Conservation (phyloP, 1,140 invertebrate genomes). For the Hycleus phaleratus region DNA sequence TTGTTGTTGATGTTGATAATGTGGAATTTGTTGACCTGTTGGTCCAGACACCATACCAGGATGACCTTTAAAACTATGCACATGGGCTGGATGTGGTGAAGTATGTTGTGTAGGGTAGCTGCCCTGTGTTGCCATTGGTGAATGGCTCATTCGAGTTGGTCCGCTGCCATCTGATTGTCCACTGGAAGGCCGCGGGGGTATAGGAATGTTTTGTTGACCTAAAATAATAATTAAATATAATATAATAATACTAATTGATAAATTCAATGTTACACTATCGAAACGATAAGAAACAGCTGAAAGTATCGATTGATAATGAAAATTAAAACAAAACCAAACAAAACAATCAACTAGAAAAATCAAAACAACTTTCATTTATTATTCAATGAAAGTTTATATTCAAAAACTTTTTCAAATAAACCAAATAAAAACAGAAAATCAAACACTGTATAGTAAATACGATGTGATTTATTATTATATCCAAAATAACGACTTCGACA, state of each 20-base stretch:
- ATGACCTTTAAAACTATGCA: conserved; percentile 42
- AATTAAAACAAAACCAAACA: no score
- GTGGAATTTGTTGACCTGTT: conserved; percentile 44
- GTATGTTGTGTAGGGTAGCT: conserved; percentile 59
- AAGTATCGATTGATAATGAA: no score
- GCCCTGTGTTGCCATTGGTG: conserved; percentile 65
- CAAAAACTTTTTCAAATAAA: no score
- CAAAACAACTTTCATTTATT: no score
- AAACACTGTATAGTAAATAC: no score
- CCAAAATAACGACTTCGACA: conserved; percentile 43
- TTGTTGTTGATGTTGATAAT: conserved; percentile 48
- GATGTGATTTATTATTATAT: conserved; percentile 18
- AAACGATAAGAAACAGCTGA: no score
- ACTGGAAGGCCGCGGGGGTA: conserved; percentile 84
- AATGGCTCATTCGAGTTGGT: conserved; percentile 62
- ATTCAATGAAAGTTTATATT: no score
- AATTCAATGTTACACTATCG: no score
- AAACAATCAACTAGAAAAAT: no score
- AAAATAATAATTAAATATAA: conserved; percentile 4
- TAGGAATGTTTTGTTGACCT: conserved; percentile 86
- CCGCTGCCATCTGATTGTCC: conserved; percentile 76
- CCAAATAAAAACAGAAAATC: no score
- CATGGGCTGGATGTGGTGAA: conserved; percentile 40
- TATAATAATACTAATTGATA: no score
- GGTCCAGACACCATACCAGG: conserved; percentile 48